A percentile compares a stretch with the other conserved stretches of the same genome.
These are phyloP conservation scores for Rhincodon typus DNA, from an alignment of 2,797 vertebrate species.

Conservation along the genomic window DNA sequence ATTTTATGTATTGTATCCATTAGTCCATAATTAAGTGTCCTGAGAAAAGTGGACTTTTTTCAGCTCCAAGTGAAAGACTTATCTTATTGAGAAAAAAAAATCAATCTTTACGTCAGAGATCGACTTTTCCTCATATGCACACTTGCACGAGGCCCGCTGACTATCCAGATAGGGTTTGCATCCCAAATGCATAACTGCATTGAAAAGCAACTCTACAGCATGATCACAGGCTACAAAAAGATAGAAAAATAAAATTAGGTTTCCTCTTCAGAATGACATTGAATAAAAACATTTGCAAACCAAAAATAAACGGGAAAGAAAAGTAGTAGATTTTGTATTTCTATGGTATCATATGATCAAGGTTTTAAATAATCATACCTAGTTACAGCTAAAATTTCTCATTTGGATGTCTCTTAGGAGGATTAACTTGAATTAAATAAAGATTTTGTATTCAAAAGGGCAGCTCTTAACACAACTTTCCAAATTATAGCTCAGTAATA, in stretches of 20 bases:
- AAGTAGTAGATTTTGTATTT: not conserved
- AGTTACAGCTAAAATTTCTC: not conserved
- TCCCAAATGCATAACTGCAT: conserved; percentile 87
- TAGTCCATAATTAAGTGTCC: not conserved
- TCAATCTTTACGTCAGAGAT: conserved; percentile 61
- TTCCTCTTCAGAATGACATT: not conserved
- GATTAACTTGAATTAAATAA: not conserved
- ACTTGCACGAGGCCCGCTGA: conserved; percentile 81
- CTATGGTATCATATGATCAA: not conserved
- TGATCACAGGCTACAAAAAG: conserved; percentile 78
- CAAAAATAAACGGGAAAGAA: not conserved
- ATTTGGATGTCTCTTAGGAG: not conserved
- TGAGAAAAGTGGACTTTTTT: not conserved
- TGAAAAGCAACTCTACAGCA: conserved; percentile 80
- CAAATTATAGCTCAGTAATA: not conserved
- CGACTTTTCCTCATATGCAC: conserved; percentile 72
- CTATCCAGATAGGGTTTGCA: conserved; percentile 96
- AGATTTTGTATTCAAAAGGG: not conserved
- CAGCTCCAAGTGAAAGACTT: not conserved
- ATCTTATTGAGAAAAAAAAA: not conserved
- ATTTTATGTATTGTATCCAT: not conserved
- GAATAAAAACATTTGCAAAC: not conserved
- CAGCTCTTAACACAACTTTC: not conserved
- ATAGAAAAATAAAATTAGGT: conserved; percentile 17
- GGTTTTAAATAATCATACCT: not conserved